A percentile compares a stretch with the other conserved stretches of the same genome.
Evolutionary conservation across 2,113 vertebrate species (phyloP).

Genomic region (Gobius niger): DNA sequence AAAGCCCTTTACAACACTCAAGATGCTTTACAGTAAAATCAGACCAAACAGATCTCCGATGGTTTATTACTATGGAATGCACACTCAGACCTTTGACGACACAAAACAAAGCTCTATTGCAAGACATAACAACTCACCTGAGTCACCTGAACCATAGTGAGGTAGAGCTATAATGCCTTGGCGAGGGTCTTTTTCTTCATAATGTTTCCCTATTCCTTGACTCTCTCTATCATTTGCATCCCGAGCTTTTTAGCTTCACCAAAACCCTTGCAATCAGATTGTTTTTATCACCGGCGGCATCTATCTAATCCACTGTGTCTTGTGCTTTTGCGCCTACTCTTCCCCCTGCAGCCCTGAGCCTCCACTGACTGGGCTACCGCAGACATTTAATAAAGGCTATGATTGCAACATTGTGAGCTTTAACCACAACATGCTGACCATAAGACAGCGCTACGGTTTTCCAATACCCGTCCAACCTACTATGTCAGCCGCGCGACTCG

Average conservation of each 20-base stretch:
- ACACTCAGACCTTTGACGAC: too few relatives aligned
- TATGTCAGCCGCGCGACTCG: neutral
- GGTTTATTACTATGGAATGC: too few relatives aligned
- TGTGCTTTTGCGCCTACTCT: constrained; percentile 33
- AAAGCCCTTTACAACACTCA: too few relatives aligned
- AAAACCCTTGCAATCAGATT: constrained; percentile 7
- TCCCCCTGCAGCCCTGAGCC: constrained; percentile 15
- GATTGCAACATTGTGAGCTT: constrained; percentile 32
- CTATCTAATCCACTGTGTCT: constrained; percentile 41
- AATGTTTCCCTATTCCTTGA: constrained; percentile 1
- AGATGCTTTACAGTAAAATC: too few relatives aligned
- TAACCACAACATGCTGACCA: constrained; percentile 24
- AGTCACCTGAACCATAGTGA: too few relatives aligned
- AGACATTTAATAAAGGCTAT: constrained; percentile 13
- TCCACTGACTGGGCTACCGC: constrained; percentile 26
- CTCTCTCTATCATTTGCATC: constrained; percentile 1
- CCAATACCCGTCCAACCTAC: neutral
- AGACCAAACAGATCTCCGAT: too few relatives aligned
- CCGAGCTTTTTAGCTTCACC: neutral
- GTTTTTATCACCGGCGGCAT: constrained; percentile 20
- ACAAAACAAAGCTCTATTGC: too few relatives aligned
- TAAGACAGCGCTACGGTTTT: neutral
- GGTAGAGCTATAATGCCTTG: too few relatives aligned
- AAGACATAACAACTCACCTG: too few relatives aligned
- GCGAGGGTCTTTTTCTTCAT: neutral